Base-by-base conservation (phyloP, 2,113 vertebrate genomes). In the Vanacampus margaritifer region DNA sequence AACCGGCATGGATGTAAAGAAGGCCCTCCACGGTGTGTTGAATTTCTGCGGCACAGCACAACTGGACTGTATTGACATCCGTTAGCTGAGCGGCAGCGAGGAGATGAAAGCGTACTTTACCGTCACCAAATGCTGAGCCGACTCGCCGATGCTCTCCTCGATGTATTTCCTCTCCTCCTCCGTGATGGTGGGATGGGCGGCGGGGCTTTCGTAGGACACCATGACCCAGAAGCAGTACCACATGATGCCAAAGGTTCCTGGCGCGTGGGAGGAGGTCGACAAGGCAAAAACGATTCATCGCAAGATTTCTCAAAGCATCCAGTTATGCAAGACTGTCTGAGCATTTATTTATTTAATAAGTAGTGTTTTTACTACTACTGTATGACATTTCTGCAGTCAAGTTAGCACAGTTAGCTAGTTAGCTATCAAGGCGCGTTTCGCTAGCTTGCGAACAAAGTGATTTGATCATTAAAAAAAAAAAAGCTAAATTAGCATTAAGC, bases 191-290 rank as follows among this genome's bases (percentile, higher is more conserved):
- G 97, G 97, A 61, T 99, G 97, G 37, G 90, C 93, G 67, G 95
- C 96, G 35, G 97, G 97, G 83, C 97, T 98, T 89, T 99, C 95
- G 14, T 98, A 99, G 5, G 97, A 97, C 84, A 99, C 95, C 92
- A 98, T 89, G 86, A 97, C 89, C 97, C 97, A 99, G 90, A 99
- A 99, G 88, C 96, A 91, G 73, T 98, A 99, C 97, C 97, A 99
- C 76, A 95, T 86, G 79, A 99, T 82, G 61, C 97, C 97, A 90
- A 99, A 98, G 67, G 78, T 94, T 83, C 97, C 97, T 96, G 82
- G 3, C 37, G 50, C 24, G 61, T 45, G 24, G 26, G 12, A 14
- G 24, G 12, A 3, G 48, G 19, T 48, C 46, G 21, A 48, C 19
- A 21, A 48, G 5, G 19, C 4, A 16, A 19, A 46, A 48, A 16